Conservation (phyloP, 1,140 invertebrate genomes). For the Pseudoatta argentina region DNA sequence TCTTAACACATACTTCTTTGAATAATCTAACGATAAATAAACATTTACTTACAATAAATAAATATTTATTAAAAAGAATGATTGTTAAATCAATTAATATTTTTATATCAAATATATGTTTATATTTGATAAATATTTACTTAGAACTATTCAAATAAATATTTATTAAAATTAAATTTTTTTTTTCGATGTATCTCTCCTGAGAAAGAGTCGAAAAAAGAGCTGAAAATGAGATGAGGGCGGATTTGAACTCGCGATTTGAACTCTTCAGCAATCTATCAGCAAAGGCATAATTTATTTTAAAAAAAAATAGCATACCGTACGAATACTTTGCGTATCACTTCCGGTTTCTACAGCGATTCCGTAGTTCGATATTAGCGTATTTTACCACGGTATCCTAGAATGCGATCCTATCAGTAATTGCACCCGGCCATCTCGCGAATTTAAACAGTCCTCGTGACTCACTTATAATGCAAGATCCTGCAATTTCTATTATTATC, state of each 20-base stretch:
- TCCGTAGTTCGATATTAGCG: constrained; percentile 32
- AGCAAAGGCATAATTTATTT: not conserved
- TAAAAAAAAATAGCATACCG: not conserved
- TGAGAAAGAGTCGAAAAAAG: too few relatives aligned
- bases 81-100: too few relatives aligned
- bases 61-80: too few relatives aligned
- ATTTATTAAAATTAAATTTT: too few relatives aligned
- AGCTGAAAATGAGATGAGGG: not conserved
- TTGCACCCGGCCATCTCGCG: constrained; percentile 63
- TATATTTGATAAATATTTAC: too few relatives aligned
- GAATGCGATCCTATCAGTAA: constrained; percentile 69
- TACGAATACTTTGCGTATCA: constrained; percentile 29
- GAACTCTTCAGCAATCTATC: not conserved
- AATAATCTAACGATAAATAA: too few relatives aligned
- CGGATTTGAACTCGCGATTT: not conserved
- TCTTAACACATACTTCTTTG: too few relatives aligned
- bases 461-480: constrained; percentile 64
- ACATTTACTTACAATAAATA: too few relatives aligned
- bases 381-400: constrained; percentile 18
- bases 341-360: constrained; percentile 26
- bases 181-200: not conserved
- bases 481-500: constrained; percentile 63
- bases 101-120: too few relatives aligned
- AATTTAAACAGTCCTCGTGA: constrained; percentile 67
- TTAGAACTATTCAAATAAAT: too few relatives aligned